These are phyloP conservation scores for Odocoileus hemionus DNA, from an alignment of 2,113 vertebrate species.

Conservation along the genomic window DNA sequence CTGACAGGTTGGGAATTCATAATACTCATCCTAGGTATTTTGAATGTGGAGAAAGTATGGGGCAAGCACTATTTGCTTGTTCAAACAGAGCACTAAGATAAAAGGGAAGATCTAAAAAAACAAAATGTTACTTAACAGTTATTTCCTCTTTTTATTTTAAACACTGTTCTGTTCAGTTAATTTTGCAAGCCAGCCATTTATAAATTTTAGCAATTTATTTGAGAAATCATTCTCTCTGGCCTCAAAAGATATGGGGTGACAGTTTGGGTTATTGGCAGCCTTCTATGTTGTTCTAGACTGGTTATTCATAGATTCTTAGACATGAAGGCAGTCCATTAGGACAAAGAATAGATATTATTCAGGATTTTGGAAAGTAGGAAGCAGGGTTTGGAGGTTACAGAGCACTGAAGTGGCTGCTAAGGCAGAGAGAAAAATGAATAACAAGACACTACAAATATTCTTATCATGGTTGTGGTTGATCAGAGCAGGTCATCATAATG, in stretches of 20 bases:
- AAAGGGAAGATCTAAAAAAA: slow-evolving; percentile 1
- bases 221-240: not conserved
- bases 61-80: slow-evolving; percentile 66
- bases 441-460: not conserved
- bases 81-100: slow-evolving; percentile 44
- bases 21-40: slow-evolving; percentile 77
- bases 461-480: not conserved
- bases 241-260: not conserved
- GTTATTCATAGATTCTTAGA: not conserved
- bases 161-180: not conserved
- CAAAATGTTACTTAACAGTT: not conserved
- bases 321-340: not conserved
- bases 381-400: not conserved
- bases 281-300: not conserved
- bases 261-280: not conserved
- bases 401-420: not conserved
- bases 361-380: not conserved
- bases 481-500: not conserved
- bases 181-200: not conserved
- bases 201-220: not conserved
- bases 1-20: slow-evolving; percentile 83
- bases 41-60: slow-evolving; percentile 60
- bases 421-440: not conserved
- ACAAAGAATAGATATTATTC: not conserved
- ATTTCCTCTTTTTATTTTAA: not conserved